Evolutionary conservation across 2,888 invertebrate species (phyloP).

Genomic region (Melipona beecheii): DNA sequence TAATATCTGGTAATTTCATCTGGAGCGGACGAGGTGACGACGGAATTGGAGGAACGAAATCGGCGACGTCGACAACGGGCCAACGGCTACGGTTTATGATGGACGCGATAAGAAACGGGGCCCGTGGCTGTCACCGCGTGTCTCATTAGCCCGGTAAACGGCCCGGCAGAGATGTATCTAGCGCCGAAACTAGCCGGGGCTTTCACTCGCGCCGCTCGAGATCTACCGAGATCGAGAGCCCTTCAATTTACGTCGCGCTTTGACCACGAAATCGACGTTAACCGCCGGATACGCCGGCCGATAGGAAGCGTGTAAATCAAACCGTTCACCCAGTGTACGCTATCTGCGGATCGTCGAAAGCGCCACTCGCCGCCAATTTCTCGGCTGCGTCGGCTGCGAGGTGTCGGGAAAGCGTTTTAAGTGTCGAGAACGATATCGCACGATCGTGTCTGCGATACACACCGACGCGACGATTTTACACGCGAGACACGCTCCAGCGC

Average conservation of each 20-base stretch:
- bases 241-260: conserved; percentile 56
- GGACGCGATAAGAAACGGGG: conserved; percentile 70
- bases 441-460: neutral
- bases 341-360: conserved; percentile 38
- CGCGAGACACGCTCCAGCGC: neutral
- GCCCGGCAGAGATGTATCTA: conserved; percentile 64
- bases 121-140: conserved; percentile 73
- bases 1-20: conserved; percentile 76
- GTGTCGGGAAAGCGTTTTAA: conserved; percentile 22
- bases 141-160: conserved; percentile 75
- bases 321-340: conserved; percentile 8
- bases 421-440: conserved; percentile 14
- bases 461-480: neutral
- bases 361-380: conserved; percentile 1
- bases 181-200: conserved; percentile 66
- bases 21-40: conserved; percentile 50
- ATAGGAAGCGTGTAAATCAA: conserved; percentile 64
- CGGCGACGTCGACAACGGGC: conserved; percentile 48
- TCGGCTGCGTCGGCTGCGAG: conserved; percentile 14
- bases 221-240: conserved; percentile 62
- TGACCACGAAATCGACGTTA: conserved; percentile 22
- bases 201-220: conserved; percentile 63
- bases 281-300: conserved; percentile 47
- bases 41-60: conserved; percentile 27
- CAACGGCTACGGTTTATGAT: conserved; percentile 68